These are phyloP conservation scores for Cephus spinipes DNA, from an alignment of 2,888 invertebrate genomes.

Conservation along the genomic window DNA sequence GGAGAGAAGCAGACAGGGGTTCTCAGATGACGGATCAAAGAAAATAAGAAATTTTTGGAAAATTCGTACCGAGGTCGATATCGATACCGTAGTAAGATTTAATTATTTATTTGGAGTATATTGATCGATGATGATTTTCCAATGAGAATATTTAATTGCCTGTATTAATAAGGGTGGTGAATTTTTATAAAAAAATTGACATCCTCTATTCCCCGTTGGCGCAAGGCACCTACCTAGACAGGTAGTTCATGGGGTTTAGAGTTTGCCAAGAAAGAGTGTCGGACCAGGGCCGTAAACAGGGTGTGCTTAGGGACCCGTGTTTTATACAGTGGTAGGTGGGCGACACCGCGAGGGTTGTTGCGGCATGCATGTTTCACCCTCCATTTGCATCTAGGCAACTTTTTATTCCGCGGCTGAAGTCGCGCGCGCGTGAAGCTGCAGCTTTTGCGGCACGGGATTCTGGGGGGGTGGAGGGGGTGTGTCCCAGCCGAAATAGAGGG, in stretches of 20 bases:
- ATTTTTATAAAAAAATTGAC: neutral
- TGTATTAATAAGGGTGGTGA: neutral
- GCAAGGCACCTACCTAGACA: neutral
- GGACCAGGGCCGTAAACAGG: neutral
- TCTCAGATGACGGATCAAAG: neutral
- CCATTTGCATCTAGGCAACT: slow-evolving; percentile 45
- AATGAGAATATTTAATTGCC: neutral
- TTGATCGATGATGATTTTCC: neutral
- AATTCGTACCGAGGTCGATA: neutral
- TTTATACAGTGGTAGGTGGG: neutral
- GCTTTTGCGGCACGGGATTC: slow-evolving; percentile 23
- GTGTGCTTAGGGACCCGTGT: neutral
- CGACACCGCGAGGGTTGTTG: neutral
- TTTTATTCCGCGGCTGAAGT: slow-evolving; percentile 41
- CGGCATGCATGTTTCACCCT: slow-evolving; percentile 49
- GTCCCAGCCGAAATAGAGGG: neutral
- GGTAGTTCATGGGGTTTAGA: neutral
- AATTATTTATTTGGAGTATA: neutral
- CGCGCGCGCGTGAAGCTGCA: slow-evolving; percentile 7
- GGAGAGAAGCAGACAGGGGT: neutral
- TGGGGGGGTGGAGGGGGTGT: slow-evolving; percentile 14
- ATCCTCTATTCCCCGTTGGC: neutral
- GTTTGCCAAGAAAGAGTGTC: neutral
- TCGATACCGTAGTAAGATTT: neutral
- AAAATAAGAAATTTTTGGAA: neutral